Percentiles rank a stretch among this genome's conserved stretches.
These are phyloP conservation scores for Cottus gobio DNA, from an alignment of 2,113 vertebrate species.

Conservation along the genomic window DNA sequence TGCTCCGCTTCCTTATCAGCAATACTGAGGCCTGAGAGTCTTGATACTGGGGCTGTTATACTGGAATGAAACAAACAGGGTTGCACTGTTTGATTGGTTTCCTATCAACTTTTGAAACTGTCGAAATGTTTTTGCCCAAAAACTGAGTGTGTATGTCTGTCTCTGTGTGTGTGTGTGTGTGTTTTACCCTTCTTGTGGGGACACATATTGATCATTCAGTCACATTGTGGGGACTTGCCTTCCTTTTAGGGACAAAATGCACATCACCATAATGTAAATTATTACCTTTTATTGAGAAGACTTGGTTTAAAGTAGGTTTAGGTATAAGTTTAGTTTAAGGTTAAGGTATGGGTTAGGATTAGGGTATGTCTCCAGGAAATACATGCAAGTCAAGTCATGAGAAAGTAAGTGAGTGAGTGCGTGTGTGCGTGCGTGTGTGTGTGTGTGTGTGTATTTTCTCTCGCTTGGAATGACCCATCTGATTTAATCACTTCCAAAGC, in stretches of 20 bases:
- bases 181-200: too few relatives aligned
- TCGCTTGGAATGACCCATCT: neutral
- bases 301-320: neutral
- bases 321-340: neutral
- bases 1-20: conserved; percentile 16
- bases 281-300: too few relatives aligned
- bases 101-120: neutral
- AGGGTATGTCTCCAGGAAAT: neutral
- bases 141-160: conserved; percentile 13
- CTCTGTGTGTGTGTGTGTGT: neutral
- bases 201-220: too few relatives aligned
- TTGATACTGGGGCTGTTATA: neutral
- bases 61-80: conserved; percentile 19
- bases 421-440: neutral
- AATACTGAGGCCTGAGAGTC: conserved; percentile 9
- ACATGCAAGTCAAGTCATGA: neutral
- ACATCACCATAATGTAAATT: neutral
- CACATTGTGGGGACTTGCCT: neutral
- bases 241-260: neutral
- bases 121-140: conserved; percentile 3
- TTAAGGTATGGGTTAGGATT: neutral
- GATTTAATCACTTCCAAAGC: conserved; percentile 21
- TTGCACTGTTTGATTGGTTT: conserved; percentile 20
- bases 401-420: neutral
- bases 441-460: neutral